Evolutionary conservation across 2,797 vertebrate species (phyloP).

Genomic region (Galaxias olidus): DNA sequence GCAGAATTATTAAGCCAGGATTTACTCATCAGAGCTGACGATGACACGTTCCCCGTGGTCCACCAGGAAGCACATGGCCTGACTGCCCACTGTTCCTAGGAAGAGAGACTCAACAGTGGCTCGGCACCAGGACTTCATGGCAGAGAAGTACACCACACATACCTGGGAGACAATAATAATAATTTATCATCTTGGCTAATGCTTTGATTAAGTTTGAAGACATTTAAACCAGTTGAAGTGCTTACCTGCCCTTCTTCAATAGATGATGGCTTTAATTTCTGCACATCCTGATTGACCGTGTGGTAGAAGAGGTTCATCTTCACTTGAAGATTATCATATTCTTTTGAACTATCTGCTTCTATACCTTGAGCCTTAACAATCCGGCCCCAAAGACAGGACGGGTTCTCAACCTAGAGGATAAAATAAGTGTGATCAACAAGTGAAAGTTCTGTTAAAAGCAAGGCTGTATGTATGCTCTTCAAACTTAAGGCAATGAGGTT

Average conservation of each 20-base stretch:
- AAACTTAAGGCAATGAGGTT: neutral
- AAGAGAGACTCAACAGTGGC: slow-evolving; percentile 67
- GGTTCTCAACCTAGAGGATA: slow-evolving; percentile 49
- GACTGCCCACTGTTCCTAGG: slow-evolving; percentile 28
- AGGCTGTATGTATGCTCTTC: too few relatives aligned
- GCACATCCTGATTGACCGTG: slow-evolving; percentile 43
- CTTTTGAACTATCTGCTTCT: slow-evolving; percentile 6
- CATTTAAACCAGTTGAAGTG: too few relatives aligned
- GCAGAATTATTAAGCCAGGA: neutral
- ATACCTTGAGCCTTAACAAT: slow-evolving; percentile 28
- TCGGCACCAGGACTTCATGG: slow-evolving; percentile 69
- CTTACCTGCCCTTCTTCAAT: slow-evolving; percentile 67
- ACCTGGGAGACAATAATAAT: slow-evolving; percentile 48
- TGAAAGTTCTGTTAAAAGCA: too few relatives aligned
- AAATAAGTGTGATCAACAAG: too few relatives aligned
- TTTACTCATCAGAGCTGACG: slow-evolving; percentile 61
- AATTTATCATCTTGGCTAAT: neutral
- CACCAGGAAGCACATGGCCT: slow-evolving; percentile 66
- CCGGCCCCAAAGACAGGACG: slow-evolving; percentile 71
- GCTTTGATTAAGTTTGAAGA: neutral
- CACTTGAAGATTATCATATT: slow-evolving; percentile 56
- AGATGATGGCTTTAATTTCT: slow-evolving; percentile 43
- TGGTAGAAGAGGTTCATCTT: slow-evolving; percentile 76
- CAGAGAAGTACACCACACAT: slow-evolving; percentile 69
- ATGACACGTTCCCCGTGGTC: slow-evolving; percentile 71